Conservation (phyloP, 2,888 invertebrate species). For the Elegia similella region DNA sequence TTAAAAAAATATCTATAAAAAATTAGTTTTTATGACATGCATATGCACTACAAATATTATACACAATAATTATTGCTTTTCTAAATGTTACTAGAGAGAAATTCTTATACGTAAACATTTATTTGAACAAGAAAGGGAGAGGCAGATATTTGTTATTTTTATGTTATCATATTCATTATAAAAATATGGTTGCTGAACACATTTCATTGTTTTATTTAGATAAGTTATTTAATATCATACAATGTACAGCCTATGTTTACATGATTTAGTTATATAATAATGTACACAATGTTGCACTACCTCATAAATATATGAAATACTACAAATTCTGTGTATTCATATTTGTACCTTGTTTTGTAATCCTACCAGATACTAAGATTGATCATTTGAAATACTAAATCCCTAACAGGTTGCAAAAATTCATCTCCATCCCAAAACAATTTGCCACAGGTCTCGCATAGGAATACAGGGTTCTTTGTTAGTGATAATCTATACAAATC, state of each 20-base stretch:
- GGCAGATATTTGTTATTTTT: slow-evolving; percentile 14
- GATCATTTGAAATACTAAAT: slow-evolving; percentile 43
- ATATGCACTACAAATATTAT: too few relatives aligned
- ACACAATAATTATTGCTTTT: slow-evolving; percentile 14
- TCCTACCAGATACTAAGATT: slow-evolving; percentile 36
- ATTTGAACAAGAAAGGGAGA: slow-evolving; percentile 10
- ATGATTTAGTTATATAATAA: not conserved
- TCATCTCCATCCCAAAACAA: slow-evolving; percentile 85
- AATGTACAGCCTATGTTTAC: not conserved
- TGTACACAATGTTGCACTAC: slow-evolving; percentile 18
- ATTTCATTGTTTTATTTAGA: slow-evolving; percentile 10
- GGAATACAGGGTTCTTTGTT: slow-evolving; percentile 80
- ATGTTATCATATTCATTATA: slow-evolving; percentile 2
- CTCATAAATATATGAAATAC: slow-evolving; percentile 21
- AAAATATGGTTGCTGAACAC: slow-evolving; percentile 16
- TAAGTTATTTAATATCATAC: not conserved
- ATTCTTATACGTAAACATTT: not conserved
- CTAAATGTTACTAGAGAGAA: not conserved
- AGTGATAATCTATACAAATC: slow-evolving; percentile 66
- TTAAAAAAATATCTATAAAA: too few relatives aligned
- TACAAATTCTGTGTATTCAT: slow-evolving; percentile 18
- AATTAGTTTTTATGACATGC: too few relatives aligned
- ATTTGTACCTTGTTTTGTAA: slow-evolving; percentile 30
- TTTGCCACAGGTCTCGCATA: slow-evolving; percentile 89
- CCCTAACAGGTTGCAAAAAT: slow-evolving; percentile 46